Evolutionary conservation across 2,888 invertebrate species (phyloP).

Genomic region (Aporophyla lueneburgensis): DNA sequence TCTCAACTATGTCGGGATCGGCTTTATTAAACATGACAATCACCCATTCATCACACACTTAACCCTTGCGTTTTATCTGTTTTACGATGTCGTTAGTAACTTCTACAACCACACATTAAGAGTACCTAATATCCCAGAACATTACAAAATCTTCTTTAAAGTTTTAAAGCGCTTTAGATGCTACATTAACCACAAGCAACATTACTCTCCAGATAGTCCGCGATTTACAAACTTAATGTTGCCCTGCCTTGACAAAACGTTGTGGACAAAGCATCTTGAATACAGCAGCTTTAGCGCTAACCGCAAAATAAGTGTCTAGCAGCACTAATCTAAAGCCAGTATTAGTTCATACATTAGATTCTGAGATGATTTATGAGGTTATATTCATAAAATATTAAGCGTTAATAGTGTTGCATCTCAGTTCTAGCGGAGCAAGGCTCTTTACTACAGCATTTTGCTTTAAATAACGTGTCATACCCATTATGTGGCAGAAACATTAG

Average conservation of each 20-base stretch:
- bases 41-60: background rate
- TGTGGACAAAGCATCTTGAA: constrained; percentile 37
- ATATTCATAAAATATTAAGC: constrained; percentile 24
- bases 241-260: constrained; percentile 33
- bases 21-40: background rate
- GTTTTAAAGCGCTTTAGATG: constrained; percentile 35
- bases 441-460: background rate
- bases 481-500: background rate
- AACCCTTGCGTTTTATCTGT: background rate
- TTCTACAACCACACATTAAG: constrained; percentile 3
- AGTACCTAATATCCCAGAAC: constrained; percentile 13
- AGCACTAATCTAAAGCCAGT: constrained; percentile 43
- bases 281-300: constrained; percentile 32
- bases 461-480: background rate
- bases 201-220: constrained; percentile 36
- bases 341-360: constrained; percentile 36
- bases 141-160: constrained; percentile 21
- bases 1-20: no score
- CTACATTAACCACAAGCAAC: constrained; percentile 42
- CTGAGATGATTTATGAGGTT: constrained; percentile 20
- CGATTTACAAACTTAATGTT: constrained; percentile 50
- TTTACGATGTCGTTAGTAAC: constrained; percentile 1
- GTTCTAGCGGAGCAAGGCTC: background rate
- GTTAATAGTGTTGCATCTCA: background rate
- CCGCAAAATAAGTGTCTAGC: constrained; percentile 14